These are phyloP conservation scores for Ethmia dodecea DNA, from an alignment of 2,888 invertebrate species.

Conservation along the genomic window DNA sequence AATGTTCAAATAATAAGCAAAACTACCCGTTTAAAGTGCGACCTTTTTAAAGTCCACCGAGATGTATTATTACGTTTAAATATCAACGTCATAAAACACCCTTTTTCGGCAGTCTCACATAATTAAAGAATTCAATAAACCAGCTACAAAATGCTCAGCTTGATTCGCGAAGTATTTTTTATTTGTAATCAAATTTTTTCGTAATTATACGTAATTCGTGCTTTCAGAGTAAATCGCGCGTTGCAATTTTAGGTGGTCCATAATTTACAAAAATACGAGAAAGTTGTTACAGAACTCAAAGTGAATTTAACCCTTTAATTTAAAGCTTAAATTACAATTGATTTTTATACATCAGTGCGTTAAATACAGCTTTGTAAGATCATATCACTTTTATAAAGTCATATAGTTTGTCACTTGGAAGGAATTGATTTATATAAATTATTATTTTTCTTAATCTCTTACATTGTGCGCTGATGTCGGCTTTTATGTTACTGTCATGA, in stretches of 20 bases:
- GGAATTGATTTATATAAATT: constrained; percentile 30
- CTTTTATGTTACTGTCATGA: constrained; percentile 7
- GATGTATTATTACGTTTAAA: constrained; percentile 26
- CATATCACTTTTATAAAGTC: constrained; percentile 48
- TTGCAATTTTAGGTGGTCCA: constrained; percentile 47
- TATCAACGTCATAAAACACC: constrained; percentile 29
- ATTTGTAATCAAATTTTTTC: constrained; percentile 23
- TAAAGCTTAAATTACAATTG: too few species aligned
- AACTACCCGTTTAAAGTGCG: constrained; percentile 12
- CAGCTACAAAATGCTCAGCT: constrained; percentile 25
- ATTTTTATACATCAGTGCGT: constrained; percentile 6
- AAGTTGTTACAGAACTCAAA: too few species aligned
- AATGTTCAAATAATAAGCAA: constrained; percentile 13
- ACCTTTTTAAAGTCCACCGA: constrained; percentile 25
- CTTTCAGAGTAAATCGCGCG: constrained; percentile 28
- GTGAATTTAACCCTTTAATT: too few species aligned
- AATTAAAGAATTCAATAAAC: constrained; percentile 46
- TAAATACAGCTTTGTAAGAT: constrained; percentile 21
- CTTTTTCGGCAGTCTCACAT: constrained; percentile 34
- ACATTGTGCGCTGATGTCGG: constrained; percentile 19
- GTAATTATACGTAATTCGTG: constrained; percentile 47
- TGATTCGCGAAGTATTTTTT: constrained; percentile 12
- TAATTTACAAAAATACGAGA: too few species aligned
- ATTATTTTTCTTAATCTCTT: constrained; percentile 20
- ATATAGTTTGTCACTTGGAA: constrained; percentile 26